Percentiles rank a stretch among this genome's conserved stretches.
Evolutionary conservation across 2,888 invertebrate species (phyloP).

Genomic region (Thyatira batis): DNA sequence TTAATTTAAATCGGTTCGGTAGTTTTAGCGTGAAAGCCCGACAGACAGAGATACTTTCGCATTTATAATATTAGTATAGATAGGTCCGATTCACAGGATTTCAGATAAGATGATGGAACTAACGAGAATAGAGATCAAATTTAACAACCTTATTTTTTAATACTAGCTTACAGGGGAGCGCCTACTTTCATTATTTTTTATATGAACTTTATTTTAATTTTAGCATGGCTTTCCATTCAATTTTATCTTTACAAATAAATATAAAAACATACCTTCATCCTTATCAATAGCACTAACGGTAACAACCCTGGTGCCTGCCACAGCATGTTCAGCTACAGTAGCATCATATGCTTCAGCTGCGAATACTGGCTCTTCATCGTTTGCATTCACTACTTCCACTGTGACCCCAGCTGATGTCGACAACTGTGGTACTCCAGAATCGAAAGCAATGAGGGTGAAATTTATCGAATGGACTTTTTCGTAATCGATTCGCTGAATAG

Average conservation of each 20-base stretch:
- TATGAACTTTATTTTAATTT: background rate
- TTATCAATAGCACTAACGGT: slow-evolving; percentile 89
- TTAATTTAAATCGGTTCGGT: too few species aligned
- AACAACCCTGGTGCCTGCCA: slow-evolving; percentile 86
- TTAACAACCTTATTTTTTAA: too few species aligned
- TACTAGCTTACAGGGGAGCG: too few species aligned
- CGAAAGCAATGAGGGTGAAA: slow-evolving; percentile 91
- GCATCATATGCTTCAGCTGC: slow-evolving; percentile 85
- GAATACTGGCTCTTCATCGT: slow-evolving; percentile 94
- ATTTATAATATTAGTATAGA: too few species aligned
- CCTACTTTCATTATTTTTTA: too few species aligned
- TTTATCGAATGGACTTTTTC: slow-evolving; percentile 89
- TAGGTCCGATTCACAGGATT: too few species aligned
- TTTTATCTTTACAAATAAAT: background rate
- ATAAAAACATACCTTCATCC: slow-evolving; percentile 85
- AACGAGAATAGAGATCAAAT: too few species aligned
- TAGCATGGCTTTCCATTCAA: background rate
- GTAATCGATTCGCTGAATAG: slow-evolving; percentile 90
- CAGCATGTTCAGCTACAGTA: slow-evolving; percentile 88
- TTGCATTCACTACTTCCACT: slow-evolving; percentile 91
- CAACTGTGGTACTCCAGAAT: slow-evolving; percentile 93
- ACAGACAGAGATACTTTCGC: too few species aligned
- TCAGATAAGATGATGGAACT: too few species aligned
- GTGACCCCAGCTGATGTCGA: slow-evolving; percentile 89
- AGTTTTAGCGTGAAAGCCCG: too few species aligned